Evolutionary conservation across 53 echinoderm and acorn worm genomes (phyloP), one percentile per base, ranked within the genome.

Genomic region (Luidia sarsii): DNA sequence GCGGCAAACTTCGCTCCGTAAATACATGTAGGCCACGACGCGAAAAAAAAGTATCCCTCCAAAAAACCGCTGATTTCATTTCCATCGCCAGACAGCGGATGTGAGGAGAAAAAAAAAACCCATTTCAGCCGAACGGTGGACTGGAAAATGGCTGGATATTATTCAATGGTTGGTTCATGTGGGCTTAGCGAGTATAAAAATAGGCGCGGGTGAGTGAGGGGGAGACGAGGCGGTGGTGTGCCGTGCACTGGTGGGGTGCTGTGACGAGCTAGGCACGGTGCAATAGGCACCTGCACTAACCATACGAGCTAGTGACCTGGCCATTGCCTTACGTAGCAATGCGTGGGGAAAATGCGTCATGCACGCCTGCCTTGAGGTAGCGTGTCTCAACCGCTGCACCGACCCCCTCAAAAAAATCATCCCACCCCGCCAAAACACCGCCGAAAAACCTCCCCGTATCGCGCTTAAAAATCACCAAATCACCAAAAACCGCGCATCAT

Each of bases 101-200:
- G n/a, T n/a, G n/a, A n/a, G n/a, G n/a, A n/a, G n/a, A n/a, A n/a
- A n/a, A n/a, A n/a, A n/a, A n/a, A n/a, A n/a, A n/a, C n/a, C n/a
- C n/a, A n/a, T n/a, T n/a, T n/a, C n/a, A n/a, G n/a, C n/a, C n/a
- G n/a, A n/a, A n/a, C n/a, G n/a, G n/a, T n/a, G n/a, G n/a, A n/a
- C n/a, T n/a, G n/a, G n/a, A n/a, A n/a, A n/a, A n/a, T n/a, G n/a
- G n/a, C n/a, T n/a, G n/a, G n/a, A n/a, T n/a, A n/a, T n/a, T n/a
- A n/a, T n/a, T n/a, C n/a, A n/a, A n/a, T n/a, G n/a, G n/a, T n/a
- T n/a, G n/a, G n/a, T n/a, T n/a, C n/a, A n/a, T n/a, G n/a, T n/a
- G n/a, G n/a, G n/a, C n/a, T n/a, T n/a, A n/a, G n/a, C n/a, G n/a
- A 74, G 74, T 57, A 38, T 74, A 74, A 74, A 74, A 74, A 57